Base-by-base conservation (phyloP, 2,888 invertebrate species). In the Hirtodrosophila histrioides region DNA sequence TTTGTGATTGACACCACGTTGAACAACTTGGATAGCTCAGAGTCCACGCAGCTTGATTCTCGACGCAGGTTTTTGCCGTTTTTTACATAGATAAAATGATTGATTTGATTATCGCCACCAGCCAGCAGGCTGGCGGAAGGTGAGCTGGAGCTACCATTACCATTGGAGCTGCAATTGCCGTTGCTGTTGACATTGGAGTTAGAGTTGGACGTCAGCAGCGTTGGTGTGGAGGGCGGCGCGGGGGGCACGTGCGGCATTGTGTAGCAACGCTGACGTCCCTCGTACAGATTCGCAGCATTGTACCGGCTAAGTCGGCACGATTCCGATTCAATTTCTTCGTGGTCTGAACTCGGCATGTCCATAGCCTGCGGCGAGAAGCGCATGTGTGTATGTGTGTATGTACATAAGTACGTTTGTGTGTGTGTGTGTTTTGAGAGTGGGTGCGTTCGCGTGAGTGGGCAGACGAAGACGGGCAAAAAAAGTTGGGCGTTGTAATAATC, bases 161-260 rank as follows among this genome's bases (percentile, higher is more conserved):
- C 54, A 69, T 68, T 69, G 64, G 74, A 53, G 72, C 71, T 72
- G 29, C 71, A 50, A 36, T 27, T 75, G 36, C 71, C 57, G 35
- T 68, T 72, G 49, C 75, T 41, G 53, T 62, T 88, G 69, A 80
- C 54, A 61, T 70, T 86, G 53, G 90, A 80, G 49, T 62, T 88
- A 69, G 81, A 54, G 61, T 68, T 84, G 56, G 90, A 80, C 45
- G 89, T 90, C 43, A 90, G 69, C 58, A 90, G 83, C 49, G 89
- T 90, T 50, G 89, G 89, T 62, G 89, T 90, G 75, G 89, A 90
- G 60, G 89, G 89, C 69, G 89, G 89, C 69, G 89, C 90, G 48
- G 89, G 89, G 53, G 85, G 88, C 31, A 83, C 81, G 65, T 90
- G 89, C 63, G 90, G 89, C 63, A 90, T 89, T 58, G 89, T 90